phyloP scores from a whole-genome alignment of 2,888 invertebrate genomes.

The Cryptocephalus primarius region DNA sequence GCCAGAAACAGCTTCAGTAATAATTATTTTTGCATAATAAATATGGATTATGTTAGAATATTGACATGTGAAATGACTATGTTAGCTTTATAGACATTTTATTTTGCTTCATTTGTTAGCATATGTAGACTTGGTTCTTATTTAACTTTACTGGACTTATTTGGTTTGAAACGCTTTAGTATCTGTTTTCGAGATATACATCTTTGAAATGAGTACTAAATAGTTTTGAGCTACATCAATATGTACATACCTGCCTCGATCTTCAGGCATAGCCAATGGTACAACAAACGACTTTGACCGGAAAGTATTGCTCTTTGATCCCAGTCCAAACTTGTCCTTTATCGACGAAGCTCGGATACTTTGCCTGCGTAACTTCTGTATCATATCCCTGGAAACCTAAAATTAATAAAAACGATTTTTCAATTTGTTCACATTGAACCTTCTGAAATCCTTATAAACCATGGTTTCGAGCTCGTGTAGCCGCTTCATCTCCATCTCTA shows the following conservation, averaged over 20 bases:
- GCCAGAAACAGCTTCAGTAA: too few relatives aligned
- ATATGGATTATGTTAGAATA: too few relatives aligned
- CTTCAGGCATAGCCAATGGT: slow-evolving; percentile 54
- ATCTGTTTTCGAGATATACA: too few relatives aligned
- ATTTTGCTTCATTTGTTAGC: too few relatives aligned
- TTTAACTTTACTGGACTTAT: too few relatives aligned
- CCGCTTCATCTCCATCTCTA: slow-evolving; percentile 85
- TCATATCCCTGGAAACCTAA: slow-evolving; percentile 62
- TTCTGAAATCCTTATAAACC: slow-evolving; percentile 86
- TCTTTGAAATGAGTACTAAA: too few relatives aligned
- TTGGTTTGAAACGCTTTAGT: too few relatives aligned
- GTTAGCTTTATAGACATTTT: too few relatives aligned
- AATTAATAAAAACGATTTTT: not conserved
- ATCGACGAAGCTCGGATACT: slow-evolving; percentile 69
- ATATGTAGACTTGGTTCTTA: too few relatives aligned
- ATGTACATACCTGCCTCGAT: slow-evolving; percentile 27
- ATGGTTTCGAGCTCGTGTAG: slow-evolving; percentile 88
- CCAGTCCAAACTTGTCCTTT: slow-evolving; percentile 67
- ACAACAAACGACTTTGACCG: slow-evolving; percentile 69
- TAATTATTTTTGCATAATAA: too few relatives aligned
- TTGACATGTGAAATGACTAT: too few relatives aligned
- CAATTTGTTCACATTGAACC: slow-evolving; percentile 33
- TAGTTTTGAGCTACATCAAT: too few relatives aligned
- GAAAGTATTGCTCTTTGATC: slow-evolving; percentile 49
- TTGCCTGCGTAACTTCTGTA: slow-evolving; percentile 77